Conservation (phyloP, 2,888 invertebrate species). For the Fabriciana adippe region DNA sequence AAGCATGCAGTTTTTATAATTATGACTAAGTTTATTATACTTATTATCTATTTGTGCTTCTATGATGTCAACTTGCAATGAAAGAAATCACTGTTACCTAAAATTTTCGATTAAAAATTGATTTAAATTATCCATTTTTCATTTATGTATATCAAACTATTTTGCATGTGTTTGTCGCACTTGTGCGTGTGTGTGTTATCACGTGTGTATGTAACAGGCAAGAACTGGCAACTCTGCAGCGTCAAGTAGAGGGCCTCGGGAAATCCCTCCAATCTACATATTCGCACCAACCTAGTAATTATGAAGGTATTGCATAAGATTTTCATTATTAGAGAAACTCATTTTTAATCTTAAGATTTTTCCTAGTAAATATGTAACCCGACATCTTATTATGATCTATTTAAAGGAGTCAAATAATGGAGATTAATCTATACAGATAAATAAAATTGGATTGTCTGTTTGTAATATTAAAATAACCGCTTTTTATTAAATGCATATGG, state of each 20-base stretch:
- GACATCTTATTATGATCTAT: too few relatives aligned
- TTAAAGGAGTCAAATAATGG: too few relatives aligned
- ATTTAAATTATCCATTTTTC: neutral
- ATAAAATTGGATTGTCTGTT: too few relatives aligned
- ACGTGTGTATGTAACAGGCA: slow-evolving; percentile 81
- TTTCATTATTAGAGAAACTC: neutral
- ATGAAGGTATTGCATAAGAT: slow-evolving; percentile 59
- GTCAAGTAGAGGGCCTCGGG: slow-evolving; percentile 87
- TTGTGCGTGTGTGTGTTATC: slow-evolving; percentile 74
- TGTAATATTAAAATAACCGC: too few relatives aligned
- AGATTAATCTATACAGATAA: too few relatives aligned
- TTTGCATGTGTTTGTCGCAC: slow-evolving; percentile 45
- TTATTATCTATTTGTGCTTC: too few relatives aligned
- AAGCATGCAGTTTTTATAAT: too few relatives aligned
- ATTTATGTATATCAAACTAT: slow-evolving; percentile 14
- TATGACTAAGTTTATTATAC: too few relatives aligned
- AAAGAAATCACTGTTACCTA: neutral
- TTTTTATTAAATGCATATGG: too few relatives aligned
- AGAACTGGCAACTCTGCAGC: slow-evolving; percentile 91
- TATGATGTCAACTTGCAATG: too few relatives aligned
- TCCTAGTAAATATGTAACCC: too few relatives aligned
- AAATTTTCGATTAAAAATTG: neutral
- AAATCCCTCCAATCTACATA: slow-evolving; percentile 66
- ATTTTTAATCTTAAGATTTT: neutral
- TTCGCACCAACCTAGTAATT: slow-evolving; percentile 61